Base-by-base conservation (phyloP, 2,113 vertebrate genomes). In the Clupea harengus region DNA sequence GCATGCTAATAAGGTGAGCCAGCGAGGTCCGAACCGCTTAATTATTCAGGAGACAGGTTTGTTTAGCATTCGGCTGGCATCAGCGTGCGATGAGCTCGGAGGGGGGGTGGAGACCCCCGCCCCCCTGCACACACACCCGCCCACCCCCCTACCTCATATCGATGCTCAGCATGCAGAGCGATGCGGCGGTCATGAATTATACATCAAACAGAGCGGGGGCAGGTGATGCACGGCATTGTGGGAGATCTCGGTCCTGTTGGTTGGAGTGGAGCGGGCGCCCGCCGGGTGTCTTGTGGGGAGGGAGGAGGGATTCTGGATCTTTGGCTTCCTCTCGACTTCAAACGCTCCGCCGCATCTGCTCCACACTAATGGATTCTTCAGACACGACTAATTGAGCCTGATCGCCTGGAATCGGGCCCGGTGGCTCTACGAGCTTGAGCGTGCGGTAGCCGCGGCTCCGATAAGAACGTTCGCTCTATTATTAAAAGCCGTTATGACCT, bases 31-130 rank as follows among this genome's bases (percentile, higher is more conserved):
- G 72, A 88, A 82, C 46, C 15, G 78, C 86, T 91, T 86, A 91
- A 91, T 91, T 89, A 90, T 91, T 89, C 90, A 91, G 84, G 32
- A 89, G 87, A 88, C 86, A 46, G 88, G 90, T 87, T 89, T 90
- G 85, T 86, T 91, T 90, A 87, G 87, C 87, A 88, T 86, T 88
- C 89, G 85, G 86, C 86, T 87, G 86, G 82, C 85, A 80, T 83
- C 44, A 25, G 64, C n/a, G 25, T 72, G 8, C 82, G 81, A 54
- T 83, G 47, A 85, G 84, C 82, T 67, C 57, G 52, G 50, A n/a
- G 64, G 64, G 64, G 32, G 64, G 28, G 1, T 32, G 64, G 52
- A 60, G 11, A 22, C 54, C 72, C 32, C 72, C 28, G 0, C n/a
- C 25, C 8, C 22, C 25, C 4, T 67, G 11, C 67, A 75, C 9